Evolutionary conservation across 2,888 invertebrate genomes (phyloP).

Genomic region (Lordiphosa fenestrarum): DNA sequence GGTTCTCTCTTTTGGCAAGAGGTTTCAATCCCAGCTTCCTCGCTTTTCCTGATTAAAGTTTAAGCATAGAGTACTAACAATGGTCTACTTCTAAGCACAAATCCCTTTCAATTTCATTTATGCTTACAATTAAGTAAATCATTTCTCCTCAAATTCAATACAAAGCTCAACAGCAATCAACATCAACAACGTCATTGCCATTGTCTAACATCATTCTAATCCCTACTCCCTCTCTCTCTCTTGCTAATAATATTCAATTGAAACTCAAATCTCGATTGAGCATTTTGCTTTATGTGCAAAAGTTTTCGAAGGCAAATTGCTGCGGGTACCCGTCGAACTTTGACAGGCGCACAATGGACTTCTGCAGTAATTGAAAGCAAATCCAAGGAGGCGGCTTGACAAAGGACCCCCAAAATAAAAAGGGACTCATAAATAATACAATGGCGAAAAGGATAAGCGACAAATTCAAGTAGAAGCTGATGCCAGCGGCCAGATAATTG

Average conservation of each 20-base stretch:
- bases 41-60: too few species aligned
- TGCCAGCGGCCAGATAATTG: conserved; percentile 67
- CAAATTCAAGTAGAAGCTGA: conserved; percentile 42
- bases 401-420: conserved; percentile 24
- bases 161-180: conserved; percentile 1
- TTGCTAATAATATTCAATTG: conserved; percentile 38
- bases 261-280: conserved; percentile 15
- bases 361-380: conserved; percentile 57
- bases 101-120: background rate
- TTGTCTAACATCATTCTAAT: conserved; percentile 5
- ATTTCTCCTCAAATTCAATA: background rate
- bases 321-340: conserved; percentile 52
- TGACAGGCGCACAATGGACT: conserved; percentile 7
- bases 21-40: too few species aligned
- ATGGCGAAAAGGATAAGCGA: conserved; percentile 48
- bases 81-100: too few species aligned
- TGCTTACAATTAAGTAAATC: conserved; percentile 3
- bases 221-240: background rate
- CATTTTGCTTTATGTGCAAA: conserved; percentile 36
- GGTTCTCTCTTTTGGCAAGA: too few species aligned
- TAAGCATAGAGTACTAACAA: too few species aligned
- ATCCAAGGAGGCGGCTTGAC: conserved; percentile 37
- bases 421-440: conserved; percentile 51
- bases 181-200: conserved; percentile 2
- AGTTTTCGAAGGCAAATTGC: conserved; percentile 46